Conservation (phyloP, 2,888 invertebrate species). For the Cerastis rubricosa region DNA sequence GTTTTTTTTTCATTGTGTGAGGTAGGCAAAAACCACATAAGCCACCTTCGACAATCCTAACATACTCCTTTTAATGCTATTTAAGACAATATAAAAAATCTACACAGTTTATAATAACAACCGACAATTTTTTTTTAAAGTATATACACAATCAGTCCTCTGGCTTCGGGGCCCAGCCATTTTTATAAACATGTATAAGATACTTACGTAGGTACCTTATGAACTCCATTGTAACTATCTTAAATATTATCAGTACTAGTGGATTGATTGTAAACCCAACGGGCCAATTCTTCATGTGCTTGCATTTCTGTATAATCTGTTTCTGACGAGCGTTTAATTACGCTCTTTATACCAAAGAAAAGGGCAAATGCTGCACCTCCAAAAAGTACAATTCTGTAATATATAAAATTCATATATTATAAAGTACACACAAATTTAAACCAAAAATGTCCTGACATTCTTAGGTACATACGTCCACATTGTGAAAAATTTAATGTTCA, state of each 20-base stretch:
- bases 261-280: neutral
- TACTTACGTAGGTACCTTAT: neutral
- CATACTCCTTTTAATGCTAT: neutral
- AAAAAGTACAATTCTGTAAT: constrained; percentile 3
- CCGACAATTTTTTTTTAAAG: neutral
- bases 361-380: neutral
- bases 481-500: neutral
- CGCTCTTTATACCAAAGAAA: neutral
- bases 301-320: neutral
- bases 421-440: neutral
- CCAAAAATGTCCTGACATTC: neutral
- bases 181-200: neutral
- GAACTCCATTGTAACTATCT: neutral
- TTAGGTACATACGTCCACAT: constrained; percentile 3
- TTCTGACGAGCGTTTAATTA: neutral
- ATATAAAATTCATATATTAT: neutral
- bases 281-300: constrained; percentile 5
- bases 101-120: neutral
- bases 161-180: neutral
- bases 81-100: neutral
- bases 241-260: neutral
- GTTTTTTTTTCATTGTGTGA: neutral
- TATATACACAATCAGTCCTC: neutral
- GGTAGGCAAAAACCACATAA: neutral
- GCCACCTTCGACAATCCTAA: neutral